phyloP scores from a whole-genome alignment of 2,113 vertebrate genomes.

The Callorhinus ursinus region DNA sequence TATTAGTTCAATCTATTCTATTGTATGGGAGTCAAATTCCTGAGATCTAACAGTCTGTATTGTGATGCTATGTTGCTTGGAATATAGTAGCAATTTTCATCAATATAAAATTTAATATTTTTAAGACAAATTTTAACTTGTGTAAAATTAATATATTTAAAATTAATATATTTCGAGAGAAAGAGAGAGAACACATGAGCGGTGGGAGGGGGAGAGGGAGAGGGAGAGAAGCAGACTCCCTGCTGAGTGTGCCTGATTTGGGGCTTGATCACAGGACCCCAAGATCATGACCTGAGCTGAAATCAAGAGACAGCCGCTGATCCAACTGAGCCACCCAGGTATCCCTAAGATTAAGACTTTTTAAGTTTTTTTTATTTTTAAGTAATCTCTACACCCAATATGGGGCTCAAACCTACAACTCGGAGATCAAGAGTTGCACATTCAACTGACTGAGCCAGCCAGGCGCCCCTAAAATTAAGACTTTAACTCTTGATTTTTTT shows the following conservation, averaged over 20 bases:
- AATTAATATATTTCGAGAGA: neutral
- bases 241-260: neutral
- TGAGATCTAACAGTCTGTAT: neutral
- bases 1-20: neutral
- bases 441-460: neutral
- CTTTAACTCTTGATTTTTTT: neutral
- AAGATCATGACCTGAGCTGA: neutral
- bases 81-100: neutral
- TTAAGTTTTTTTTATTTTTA: neutral
- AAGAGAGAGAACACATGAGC: neutral
- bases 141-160: neutral
- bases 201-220: neutral
- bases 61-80: neutral
- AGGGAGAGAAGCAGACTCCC: neutral
- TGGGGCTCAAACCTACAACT: neutral
- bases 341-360: neutral
- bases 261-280: neutral
- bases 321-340: neutral
- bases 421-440: neutral
- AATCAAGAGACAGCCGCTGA: neutral
- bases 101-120: neutral
- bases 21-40: neutral
- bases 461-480: neutral
- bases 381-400: neutral
- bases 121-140: neutral